Evolutionary conservation across 1,140 invertebrate species (phyloP).

Genomic region (Calephelis virginiensis): DNA sequence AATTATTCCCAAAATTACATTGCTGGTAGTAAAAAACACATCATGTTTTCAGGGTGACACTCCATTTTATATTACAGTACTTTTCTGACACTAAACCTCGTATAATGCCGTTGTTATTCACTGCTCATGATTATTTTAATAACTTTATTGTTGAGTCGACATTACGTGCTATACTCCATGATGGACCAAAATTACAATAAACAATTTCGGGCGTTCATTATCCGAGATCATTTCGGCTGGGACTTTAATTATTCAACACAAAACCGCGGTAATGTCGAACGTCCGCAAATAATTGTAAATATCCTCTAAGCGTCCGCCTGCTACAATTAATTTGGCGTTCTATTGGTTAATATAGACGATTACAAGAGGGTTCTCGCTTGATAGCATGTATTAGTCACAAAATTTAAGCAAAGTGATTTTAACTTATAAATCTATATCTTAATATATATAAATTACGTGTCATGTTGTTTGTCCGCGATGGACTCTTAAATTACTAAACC

Average conservation of each 20-base stretch:
- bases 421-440: neutral
- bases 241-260: conserved; percentile 66
- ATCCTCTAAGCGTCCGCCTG: conserved; percentile 60
- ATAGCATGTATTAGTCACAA: conserved; percentile 37
- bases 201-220: conserved; percentile 72
- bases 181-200: conserved; percentile 71
- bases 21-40: conserved; percentile 1
- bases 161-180: conserved; percentile 65
- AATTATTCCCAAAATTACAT: neutral
- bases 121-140: conserved; percentile 66
- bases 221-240: conserved; percentile 61
- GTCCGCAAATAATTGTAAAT: conserved; percentile 70
- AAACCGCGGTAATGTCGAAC: conserved; percentile 69
- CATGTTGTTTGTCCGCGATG: no score
- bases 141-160: conserved; percentile 62
- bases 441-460: no score
- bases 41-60: conserved; percentile 1
- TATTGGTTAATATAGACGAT: conserved; percentile 52
- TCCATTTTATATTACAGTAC: conserved; percentile 1
- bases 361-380: conserved; percentile 30
- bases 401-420: conserved; percentile 11
- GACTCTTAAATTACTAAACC: no score
- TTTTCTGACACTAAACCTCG: conserved; percentile 18
- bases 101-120: conserved; percentile 34
- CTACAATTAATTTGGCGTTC: conserved; percentile 62